A percentile compares a stretch with the other conserved stretches of the same genome.
These are phyloP conservation scores for Linyphia triangularis DNA, from an alignment of 2,888 invertebrate genomes.

Conservation along the genomic window DNA sequence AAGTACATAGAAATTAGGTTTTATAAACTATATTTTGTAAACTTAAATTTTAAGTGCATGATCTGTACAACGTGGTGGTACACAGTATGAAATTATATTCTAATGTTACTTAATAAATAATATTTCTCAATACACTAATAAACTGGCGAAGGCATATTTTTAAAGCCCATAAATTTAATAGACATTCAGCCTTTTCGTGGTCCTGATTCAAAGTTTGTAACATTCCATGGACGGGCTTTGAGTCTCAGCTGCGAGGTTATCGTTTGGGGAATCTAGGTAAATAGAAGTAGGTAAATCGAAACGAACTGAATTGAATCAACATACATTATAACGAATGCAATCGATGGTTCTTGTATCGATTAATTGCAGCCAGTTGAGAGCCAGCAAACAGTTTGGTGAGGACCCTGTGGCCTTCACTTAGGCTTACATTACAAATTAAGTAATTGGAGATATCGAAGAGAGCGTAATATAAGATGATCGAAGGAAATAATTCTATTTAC, in stretches of 20 bases:
- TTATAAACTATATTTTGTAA: no score
- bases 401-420: neutral
- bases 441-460: neutral
- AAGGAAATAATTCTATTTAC: neutral
- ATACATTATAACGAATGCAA: constrained; percentile 56
- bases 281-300: constrained; percentile 29
- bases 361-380: neutral
- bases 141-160: no score
- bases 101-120: no score
- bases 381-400: neutral
- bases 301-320: constrained; percentile 48
- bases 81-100: no score
- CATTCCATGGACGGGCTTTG: neutral
- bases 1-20: no score
- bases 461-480: neutral
- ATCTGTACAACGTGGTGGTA: no score
- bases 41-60: no score
- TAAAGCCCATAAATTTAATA: neutral
- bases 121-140: no score
- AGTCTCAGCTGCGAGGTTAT: constrained; percentile 28
- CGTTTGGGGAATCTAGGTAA: constrained; percentile 19
- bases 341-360: constrained; percentile 30
- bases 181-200: neutral
- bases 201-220: neutral
- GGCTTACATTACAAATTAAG: neutral